Evolutionary conservation across 1,140 invertebrate genomes (phyloP), one percentile per base, ranked within the genome.

Genomic region (Scaptomyza graminum): DNA sequence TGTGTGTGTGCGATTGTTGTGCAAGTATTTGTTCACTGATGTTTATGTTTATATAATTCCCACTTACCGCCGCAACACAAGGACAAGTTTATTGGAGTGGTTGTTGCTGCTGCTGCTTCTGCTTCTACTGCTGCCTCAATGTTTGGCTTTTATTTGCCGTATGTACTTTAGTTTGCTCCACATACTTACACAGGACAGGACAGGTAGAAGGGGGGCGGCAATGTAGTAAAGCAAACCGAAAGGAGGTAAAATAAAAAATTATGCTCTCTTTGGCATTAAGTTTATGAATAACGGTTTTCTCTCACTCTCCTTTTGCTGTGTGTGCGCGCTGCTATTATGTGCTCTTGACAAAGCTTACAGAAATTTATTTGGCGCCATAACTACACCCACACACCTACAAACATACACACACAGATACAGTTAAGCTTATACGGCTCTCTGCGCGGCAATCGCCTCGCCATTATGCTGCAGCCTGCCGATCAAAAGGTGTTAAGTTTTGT

Each of bases 11-110:
- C n/a, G n/a, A n/a, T n/a, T 37, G 52, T 28, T 31, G 5, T 16
- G 3, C 1, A 52, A 16, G 47, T 64, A 51, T 50, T 81, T 77
- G 74, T 46, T 77, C 65, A 77, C 74, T 71, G 77, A 77, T 81
- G 82, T 85, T 71, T 85, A 85, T 87, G 81, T 85, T 85, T 85
- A 85, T 85, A 85, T 87, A 87, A 85, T 85, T 85, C 81, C 77
- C 81, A 87, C 81, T 84, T 85, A 84, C 81, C 61, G 73, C 62
- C 70, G 59, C 52, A 60, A 60, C 63, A 54, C 54, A 47, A 72
- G 73, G 69, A 83, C 80, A 83, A 84, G 79, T 79, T 84, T 84
- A 73, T 83, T 83, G 75, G 47, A 39, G 37, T 39, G 12, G 28
- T 31, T 31, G 28, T 22, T 22, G 28, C 28, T 83, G 71, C 61